Conservation (phyloP, 2,888 invertebrate genomes). For the Dendrolimus pini region DNA sequence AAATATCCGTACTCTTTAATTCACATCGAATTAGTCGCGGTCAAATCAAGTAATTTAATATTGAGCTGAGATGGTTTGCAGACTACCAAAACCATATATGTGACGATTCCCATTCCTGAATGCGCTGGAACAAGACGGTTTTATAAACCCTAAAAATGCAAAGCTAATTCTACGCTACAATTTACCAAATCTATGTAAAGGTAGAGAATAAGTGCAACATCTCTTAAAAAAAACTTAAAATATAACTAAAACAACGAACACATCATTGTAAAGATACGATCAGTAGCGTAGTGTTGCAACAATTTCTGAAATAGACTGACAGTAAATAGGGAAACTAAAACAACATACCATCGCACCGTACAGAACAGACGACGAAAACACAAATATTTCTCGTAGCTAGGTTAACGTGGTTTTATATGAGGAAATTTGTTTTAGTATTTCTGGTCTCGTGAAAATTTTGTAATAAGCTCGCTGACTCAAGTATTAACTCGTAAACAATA, state of each 20-base stretch:
- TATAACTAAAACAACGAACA: slow-evolving; percentile 1
- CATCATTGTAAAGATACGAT: neutral
- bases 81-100: too few species aligned
- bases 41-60: too few species aligned
- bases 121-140: too few species aligned
- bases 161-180: too few species aligned
- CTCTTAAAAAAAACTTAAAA: neutral
- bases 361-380: neutral
- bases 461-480: slow-evolving; percentile 34
- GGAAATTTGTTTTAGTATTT: slow-evolving; percentile 47
- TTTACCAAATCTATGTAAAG: too few species aligned
- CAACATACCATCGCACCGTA: slow-evolving; percentile 21
- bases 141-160: too few species aligned
- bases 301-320: slow-evolving; percentile 27
- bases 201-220: too few species aligned
- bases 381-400: slow-evolving; percentile 38
- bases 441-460: slow-evolving; percentile 37
- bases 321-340: slow-evolving; percentile 33
- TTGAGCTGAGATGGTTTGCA: too few species aligned
- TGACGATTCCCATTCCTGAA: too few species aligned
- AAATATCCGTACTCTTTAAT: too few species aligned
- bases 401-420: slow-evolving; percentile 41
- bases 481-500: slow-evolving; percentile 36
- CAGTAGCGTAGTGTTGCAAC: slow-evolving; percentile 23
- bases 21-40: too few species aligned